Evolutionary conservation across 2,888 invertebrate species (phyloP), one percentile per base, ranked within the genome.

Genomic region (Plebejus melissa): DNA sequence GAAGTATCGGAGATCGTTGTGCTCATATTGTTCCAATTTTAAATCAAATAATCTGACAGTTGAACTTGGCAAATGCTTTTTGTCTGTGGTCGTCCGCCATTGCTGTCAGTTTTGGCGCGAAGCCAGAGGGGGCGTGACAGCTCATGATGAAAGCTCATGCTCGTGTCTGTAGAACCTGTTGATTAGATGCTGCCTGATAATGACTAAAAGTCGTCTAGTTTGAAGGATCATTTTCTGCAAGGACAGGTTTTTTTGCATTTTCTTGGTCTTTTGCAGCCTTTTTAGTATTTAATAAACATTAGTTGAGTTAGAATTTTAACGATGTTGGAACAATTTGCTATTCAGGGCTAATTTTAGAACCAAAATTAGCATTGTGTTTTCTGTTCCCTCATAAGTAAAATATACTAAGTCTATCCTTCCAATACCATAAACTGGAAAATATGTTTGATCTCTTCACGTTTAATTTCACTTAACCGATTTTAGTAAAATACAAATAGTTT

Each of bases 21-120:
- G 65, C 2, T 22, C 65, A 65, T 22, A 65, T 65, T 65, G 32
- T 36, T 32, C 65, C 65, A 65, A 65, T 65, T 65, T 65, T 1
- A 65, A 65, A 65, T 65, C 65, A 65, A 65, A 57, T 57, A 70
- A 74, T 69, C 16, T 54, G 74, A 65, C 46, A 76, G 69, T 74
- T 69, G 16, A 54, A 74, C 72, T 77, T 79, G 78, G 77, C 77
- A 77, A 72, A 75, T 70, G 70, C 71, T 76, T 77, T 79, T 78
- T 79, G 77, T 78, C 79, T 79, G 78, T 80, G 78, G 78, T 78
- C 77, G 74, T 78, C 78, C 79, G 78, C 84, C 82, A 82, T 84
- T 80, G 80, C 82, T 83, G 84, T 86, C 83, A 83, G 79, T 82
- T 83, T 85, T 88, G 88, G 88, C 88, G 82, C 82, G 74, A 80